Conservation (phyloP, 2,888 invertebrate species). For the Stramonita haemastoma region DNA sequence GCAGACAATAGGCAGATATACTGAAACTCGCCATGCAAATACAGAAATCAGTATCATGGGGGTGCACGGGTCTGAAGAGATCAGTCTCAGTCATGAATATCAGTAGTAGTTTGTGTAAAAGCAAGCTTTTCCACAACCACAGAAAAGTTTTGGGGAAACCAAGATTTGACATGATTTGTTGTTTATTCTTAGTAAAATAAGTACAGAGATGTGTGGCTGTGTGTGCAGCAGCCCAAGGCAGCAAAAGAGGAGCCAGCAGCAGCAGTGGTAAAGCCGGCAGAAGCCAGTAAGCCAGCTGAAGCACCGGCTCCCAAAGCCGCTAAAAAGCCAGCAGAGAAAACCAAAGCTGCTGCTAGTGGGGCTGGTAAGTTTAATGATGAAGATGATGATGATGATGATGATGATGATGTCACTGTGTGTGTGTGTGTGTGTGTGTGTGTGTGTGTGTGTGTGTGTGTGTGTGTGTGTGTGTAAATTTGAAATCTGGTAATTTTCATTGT, state of each 20-base stretch:
- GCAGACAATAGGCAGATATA: too few species aligned
- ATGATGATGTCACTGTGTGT: background rate
- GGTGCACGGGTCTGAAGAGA: too few species aligned
- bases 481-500: too few species aligned
- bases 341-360: slow-evolving; percentile 34
- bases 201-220: slow-evolving; percentile 2
- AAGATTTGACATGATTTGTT: too few species aligned
- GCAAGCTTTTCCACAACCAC: too few species aligned
- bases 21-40: too few species aligned
- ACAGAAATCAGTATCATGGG: too few species aligned
- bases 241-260: slow-evolving; percentile 43
- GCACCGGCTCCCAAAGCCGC: slow-evolving; percentile 14
- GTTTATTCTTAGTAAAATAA: too few species aligned
- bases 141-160: too few species aligned
- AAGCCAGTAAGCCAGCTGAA: slow-evolving; percentile 35
- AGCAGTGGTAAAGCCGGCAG: slow-evolving; percentile 36
- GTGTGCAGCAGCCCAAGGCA: slow-evolving; percentile 13
- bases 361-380: slow-evolving; percentile 1
- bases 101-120: too few species aligned
- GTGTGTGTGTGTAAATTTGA: background rate
- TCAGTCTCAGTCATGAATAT: too few species aligned
- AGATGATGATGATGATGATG: background rate
- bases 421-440: background rate
- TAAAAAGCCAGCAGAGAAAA: slow-evolving; percentile 32
- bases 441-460: background rate